A percentile compares a stretch with the other conserved stretches of the same genome.
phyloP scores from a whole-genome alignment of 2,113 vertebrate genomes.

The Hystrix brachyura region DNA sequence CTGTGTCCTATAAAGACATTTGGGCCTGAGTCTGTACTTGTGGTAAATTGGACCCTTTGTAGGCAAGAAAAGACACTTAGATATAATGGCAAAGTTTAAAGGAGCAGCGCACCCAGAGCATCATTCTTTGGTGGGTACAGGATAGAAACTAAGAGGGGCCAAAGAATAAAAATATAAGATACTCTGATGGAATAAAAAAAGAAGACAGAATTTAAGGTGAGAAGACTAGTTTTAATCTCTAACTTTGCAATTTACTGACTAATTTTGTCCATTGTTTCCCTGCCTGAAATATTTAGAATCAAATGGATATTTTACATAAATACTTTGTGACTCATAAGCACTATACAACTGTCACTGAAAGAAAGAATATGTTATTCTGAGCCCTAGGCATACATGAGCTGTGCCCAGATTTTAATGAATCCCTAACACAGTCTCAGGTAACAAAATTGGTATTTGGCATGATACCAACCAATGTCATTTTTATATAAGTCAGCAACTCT shows the following conservation, averaged over 20 bases:
- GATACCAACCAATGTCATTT: slow-evolving; percentile 6
- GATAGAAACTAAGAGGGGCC: neutral
- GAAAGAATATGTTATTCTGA: slow-evolving; percentile 13
- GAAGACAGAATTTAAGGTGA: neutral
- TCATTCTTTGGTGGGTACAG: neutral
- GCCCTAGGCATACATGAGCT: neutral
- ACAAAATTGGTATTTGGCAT: slow-evolving; percentile 42
- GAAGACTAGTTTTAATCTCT: slow-evolving; percentile 1
- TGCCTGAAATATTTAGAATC: neutral
- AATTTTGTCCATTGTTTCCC: neutral
- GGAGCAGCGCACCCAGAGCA: neutral
- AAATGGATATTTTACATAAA: neutral
- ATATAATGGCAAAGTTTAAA: neutral
- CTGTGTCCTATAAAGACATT: neutral
- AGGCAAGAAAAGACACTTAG: slow-evolving; percentile 8
- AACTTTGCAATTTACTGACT: neutral
- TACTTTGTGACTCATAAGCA: neutral
- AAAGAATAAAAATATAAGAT: neutral
- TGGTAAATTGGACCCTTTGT: neutral
- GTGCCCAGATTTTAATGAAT: slow-evolving; percentile 53
- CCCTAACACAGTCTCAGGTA: slow-evolving; percentile 42
- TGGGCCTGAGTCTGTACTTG: neutral
- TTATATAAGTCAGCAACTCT: slow-evolving; percentile 38
- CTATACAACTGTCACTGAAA: neutral
- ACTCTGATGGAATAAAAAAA: neutral